Evolutionary conservation across 2,888 invertebrate genomes (phyloP), one percentile per base, ranked within the genome.

Genomic region (Nemurella pictetii): DNA sequence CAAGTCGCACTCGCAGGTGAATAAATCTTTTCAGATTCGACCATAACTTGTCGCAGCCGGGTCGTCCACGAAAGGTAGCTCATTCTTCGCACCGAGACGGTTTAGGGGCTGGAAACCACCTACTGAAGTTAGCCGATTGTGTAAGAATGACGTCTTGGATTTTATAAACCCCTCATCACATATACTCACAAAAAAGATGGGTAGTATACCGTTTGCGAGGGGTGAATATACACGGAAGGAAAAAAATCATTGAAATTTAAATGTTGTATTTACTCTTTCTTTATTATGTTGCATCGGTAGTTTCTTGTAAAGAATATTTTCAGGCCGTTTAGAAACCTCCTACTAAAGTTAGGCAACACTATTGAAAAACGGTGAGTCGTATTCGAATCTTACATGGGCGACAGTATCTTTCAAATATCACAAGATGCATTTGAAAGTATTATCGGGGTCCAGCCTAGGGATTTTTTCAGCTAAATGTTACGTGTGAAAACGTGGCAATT

Each of bases 101-200:
- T 27, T 82, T 82, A 29, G 82, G 81, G 82, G 82, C 72, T 82
- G 82, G 36, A 81, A 72, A 72, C 82, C 82, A 72, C 72, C 82
- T 55, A 82, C 82, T 82, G n/a, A 29, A 82, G 82, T 82, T 82
- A 82, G 28, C 82, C 82, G 72, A 82, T 82, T 82, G 82, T 82
- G 20, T 72, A 55, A 28, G 82, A 55, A 82, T 82, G 28, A 28
- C 55, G 29, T 72, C 72, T 82, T 82, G 82, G 82, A 55, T 55
- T 78, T 82, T 82, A 82, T 82, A 82, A 82, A 78, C 78, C 78
- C 55, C 55, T 55, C 55, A 55, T 55, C 55, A 55, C 55, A 55
- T 55, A 55, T 55, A 55, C 55, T 30, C 26, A 78, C 78, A 78
- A 78, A 78, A 78, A 82, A 55, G 25, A 81, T 28, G 82, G 82